Base-by-base conservation (phyloP, 2,113 vertebrate species). In the Gasterosteus aculeatus region DNA sequence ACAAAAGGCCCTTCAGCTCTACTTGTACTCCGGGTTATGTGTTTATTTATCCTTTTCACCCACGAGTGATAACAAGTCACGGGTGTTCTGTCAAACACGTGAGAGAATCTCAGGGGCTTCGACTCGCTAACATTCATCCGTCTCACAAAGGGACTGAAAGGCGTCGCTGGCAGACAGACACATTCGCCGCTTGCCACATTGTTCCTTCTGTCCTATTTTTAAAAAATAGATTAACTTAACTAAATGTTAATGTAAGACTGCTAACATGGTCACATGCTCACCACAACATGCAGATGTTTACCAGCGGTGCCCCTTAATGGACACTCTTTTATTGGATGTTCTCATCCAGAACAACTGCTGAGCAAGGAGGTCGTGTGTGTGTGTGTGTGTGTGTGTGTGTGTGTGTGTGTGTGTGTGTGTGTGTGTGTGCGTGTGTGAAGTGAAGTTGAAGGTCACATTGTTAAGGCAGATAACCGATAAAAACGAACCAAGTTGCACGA, bases 271-370 rank as follows among this genome's bases (percentile, higher is more conserved):
- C 42, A 44, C 42, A 5, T 18, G 46, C 15, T 47, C 42, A 44
- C 42, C 12, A 14, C 14, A 18, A 19, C 46, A 18, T 47, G 46
- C 46, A 14, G 42, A 15, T 44, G 42, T 44, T 14, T 12, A 15
- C 11, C 42, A 15, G 42, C n/a, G n/a, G n/a, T n/a, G n/a, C n/a
- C n/a, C n/a, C n/a, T n/a, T n/a, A n/a, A n/a, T n/a, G n/a, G 41
- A 39, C 15, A 54, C 38, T 59, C 64, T 80, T 66, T 68, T 77
- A 57, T 75, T 26, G 22, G 39, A 10, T 73, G 69, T 70, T 51
- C 49, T 65, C 72, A 67, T 69, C 58, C 77, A 68, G 78, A 75
- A 53, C 72, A 75, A 53, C 72, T 53, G 72, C 79, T 66, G 54
- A 60, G 69, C n/a, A 65, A 61, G 72, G 56, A 66, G 53, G 63